These are phyloP conservation scores for Tupaia chinensis DNA, from an alignment of 2,113 vertebrate species.

Conservation along the genomic window DNA sequence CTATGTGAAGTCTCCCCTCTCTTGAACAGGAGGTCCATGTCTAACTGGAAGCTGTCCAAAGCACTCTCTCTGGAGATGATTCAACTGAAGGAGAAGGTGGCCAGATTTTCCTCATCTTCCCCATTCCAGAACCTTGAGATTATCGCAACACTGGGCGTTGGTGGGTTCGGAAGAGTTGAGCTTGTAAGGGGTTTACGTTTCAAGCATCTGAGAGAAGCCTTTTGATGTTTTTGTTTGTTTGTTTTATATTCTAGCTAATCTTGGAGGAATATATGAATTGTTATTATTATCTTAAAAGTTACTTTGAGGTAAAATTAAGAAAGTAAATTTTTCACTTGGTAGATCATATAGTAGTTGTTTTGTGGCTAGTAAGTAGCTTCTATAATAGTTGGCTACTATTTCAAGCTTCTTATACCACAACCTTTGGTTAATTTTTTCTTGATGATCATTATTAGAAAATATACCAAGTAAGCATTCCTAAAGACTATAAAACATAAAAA, in stretches of 20 bases:
- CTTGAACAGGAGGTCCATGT: conserved; percentile 85
- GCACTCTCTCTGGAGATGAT: conserved; percentile 88
- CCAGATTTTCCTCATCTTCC: conserved; percentile 87
- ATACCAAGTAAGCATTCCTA: not conserved
- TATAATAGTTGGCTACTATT: not conserved
- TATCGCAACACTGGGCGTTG: conserved; percentile 94
- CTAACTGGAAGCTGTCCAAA: conserved; percentile 83
- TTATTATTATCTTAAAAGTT: conserved; percentile 26
- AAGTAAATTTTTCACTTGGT: conserved; percentile 29
- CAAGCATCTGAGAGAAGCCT: conserved; percentile 81
- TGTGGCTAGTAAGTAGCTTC: not conserved
- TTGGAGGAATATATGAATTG: conserved; percentile 54
- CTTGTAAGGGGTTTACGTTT: conserved; percentile 92
- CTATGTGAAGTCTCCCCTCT: conserved; percentile 52
- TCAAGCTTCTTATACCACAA: not conserved
- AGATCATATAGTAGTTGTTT: not conserved
- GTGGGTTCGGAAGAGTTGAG: conserved; percentile 97
- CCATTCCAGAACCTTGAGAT: conserved; percentile 93
- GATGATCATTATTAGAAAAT: conserved; percentile 18
- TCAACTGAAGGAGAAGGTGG: conserved; percentile 91
- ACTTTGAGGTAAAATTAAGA: conserved; percentile 46
- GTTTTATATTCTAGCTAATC: conserved; percentile 65
- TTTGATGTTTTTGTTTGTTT: conserved; percentile 62
- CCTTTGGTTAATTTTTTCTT: not conserved
- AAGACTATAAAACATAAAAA: conserved; percentile 2